Evolutionary conservation across 2,113 vertebrate species (phyloP).

Genomic region (Sitta europaea): DNA sequence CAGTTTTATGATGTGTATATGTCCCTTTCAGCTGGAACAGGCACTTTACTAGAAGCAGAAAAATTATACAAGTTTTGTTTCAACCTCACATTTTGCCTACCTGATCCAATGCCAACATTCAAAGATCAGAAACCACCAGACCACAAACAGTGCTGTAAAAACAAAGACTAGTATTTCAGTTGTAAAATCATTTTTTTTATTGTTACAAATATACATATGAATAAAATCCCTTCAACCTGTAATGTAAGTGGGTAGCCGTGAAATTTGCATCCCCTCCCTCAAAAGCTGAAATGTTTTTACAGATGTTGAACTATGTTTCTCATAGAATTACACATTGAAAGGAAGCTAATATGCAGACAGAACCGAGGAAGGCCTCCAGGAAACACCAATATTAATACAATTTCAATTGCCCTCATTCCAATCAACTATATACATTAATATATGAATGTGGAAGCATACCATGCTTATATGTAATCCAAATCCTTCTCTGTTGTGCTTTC

Average conservation of each 20-base stretch:
- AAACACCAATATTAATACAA: conserved; percentile 73
- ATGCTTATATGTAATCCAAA: not conserved
- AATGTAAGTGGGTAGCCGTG: conserved; percentile 70
- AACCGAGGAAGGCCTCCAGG: conserved; percentile 64
- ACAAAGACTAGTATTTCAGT: conserved; percentile 31
- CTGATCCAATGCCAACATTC: not conserved
- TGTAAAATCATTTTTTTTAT: conserved; percentile 90
- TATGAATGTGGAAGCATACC: conserved; percentile 37
- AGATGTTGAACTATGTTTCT: conserved; percentile 61
- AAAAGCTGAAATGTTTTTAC: conserved; percentile 67
- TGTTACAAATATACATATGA: conserved; percentile 89
- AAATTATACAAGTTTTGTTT: not conserved
- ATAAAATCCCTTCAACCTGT: conserved; percentile 80
- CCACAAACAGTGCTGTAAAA: not conserved
- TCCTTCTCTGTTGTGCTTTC: conserved; percentile 58
- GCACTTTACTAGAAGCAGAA: not conserved
- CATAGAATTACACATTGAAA: conserved; percentile 70
- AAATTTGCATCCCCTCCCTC: conserved; percentile 60
- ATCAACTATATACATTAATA: conserved; percentile 66
- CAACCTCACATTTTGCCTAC: not conserved
- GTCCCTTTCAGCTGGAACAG: not conserved
- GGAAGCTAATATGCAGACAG: conserved; percentile 72
- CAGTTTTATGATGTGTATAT: not conserved
- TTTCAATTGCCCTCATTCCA: conserved; percentile 62
- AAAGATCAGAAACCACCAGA: not conserved